Conservation (phyloP, 2,797 vertebrate genomes). For the Gallirallus australis region DNA sequence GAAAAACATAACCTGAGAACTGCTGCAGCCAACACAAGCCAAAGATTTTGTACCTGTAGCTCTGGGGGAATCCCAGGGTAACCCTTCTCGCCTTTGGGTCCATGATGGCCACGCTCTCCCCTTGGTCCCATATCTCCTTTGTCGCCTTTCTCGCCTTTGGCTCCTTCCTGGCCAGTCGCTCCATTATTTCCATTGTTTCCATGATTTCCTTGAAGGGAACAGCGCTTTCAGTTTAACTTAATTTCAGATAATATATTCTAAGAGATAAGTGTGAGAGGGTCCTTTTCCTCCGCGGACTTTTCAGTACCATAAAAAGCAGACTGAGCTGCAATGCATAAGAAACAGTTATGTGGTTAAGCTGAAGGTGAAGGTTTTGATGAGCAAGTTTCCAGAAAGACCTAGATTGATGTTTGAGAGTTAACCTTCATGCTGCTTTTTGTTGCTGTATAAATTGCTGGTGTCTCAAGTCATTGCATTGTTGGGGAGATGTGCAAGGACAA, state of each 20-base stretch:
- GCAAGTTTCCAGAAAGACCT: not conserved
- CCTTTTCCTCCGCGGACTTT: not conserved
- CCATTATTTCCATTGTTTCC: slow-evolving; percentile 88
- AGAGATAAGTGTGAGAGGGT: not conserved
- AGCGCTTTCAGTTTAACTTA: not conserved
- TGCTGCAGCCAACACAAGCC: not conserved
- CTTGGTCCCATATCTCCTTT: slow-evolving; percentile 83
- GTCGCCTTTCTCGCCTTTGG: slow-evolving; percentile 85
- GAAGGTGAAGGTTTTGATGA: not conserved
- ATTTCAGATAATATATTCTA: not conserved
- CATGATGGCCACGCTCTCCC: slow-evolving; percentile 82
- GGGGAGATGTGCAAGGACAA: not conserved
- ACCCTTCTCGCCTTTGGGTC: slow-evolving; percentile 85
- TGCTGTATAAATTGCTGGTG: not conserved
- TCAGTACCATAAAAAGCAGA: not conserved
- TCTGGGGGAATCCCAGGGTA: slow-evolving; percentile 83
- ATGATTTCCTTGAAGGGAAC: slow-evolving; percentile 80
- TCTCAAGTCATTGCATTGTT: not conserved
- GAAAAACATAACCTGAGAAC: not conserved
- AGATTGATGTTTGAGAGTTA: not conserved
- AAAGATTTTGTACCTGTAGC: slow-evolving; percentile 78
- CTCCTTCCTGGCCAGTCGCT: slow-evolving; percentile 82
- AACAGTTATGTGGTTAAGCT: not conserved
- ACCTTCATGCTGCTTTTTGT: not conserved
- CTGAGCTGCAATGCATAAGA: not conserved